Percentiles rank a stretch among this genome's conserved stretches.
Conservation (phyloP, 2,113 vertebrate species). For the Dascyllus trimaculatus region DNA sequence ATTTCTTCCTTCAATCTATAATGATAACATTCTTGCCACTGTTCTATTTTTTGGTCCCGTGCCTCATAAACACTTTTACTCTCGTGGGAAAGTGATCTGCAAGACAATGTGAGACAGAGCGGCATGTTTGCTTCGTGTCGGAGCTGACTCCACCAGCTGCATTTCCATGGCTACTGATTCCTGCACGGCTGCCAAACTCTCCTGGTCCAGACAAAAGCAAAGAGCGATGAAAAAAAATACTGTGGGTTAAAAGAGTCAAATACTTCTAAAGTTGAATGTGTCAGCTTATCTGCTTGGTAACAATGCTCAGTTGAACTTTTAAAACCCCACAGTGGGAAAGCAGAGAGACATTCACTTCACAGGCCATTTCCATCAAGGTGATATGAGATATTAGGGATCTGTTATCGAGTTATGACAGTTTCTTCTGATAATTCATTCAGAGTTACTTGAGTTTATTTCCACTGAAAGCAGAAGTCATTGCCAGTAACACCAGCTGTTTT, state of each 20-base stretch:
- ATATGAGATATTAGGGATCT: not conserved
- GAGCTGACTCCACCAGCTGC: not conserved
- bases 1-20: not conserved
- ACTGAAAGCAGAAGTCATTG: too few relatives aligned
- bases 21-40: not conserved
- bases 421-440: too few relatives aligned
- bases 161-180: slow-evolving; percentile 35
- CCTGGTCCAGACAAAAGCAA: slow-evolving; percentile 26
- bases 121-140: not conserved
- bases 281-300: slow-evolving; percentile 38
- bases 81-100: slow-evolving; percentile 4
- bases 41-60: not conserved
- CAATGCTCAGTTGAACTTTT: slow-evolving; percentile 5
- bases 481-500: too few relatives aligned
- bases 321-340: slow-evolving; percentile 2
- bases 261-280: slow-evolving; percentile 26
- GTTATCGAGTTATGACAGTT: too few relatives aligned
- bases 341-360: not conserved
- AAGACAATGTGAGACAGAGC: not conserved
- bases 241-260: slow-evolving; percentile 15
- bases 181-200: slow-evolving; percentile 26
- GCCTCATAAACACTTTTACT: not conserved
- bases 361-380: not conserved
- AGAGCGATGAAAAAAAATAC: slow-evolving; percentile 24
- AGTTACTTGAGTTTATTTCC: too few relatives aligned